A percentile compares a stretch with the other conserved stretches of the same genome.
These are phyloP conservation scores for Psittacula echo DNA, from an alignment of 2,797 vertebrate species.

Conservation along the genomic window DNA sequence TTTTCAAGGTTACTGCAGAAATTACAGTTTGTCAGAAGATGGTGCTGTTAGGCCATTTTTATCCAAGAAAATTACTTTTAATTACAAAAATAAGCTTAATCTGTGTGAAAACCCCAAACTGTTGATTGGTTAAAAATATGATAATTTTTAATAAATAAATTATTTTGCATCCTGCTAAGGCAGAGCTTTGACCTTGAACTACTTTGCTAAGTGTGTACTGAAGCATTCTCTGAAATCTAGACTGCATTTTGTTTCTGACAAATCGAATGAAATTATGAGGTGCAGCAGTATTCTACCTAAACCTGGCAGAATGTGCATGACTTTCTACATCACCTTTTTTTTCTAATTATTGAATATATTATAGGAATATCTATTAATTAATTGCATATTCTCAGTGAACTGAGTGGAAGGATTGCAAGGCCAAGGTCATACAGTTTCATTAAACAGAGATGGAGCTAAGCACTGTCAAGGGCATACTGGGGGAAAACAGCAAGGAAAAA, in stretches of 20 bases:
- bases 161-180: neutral
- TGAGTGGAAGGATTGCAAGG: neutral
- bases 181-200: conserved; percentile 26
- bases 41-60: conserved; percentile 71
- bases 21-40: conserved; percentile 69
- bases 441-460: neutral
- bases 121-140: conserved; percentile 14
- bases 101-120: neutral
- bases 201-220: neutral
- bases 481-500: neutral
- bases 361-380: neutral
- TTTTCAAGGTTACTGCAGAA: conserved; percentile 56
- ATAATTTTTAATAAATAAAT: conserved; percentile 24
- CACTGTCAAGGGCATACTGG: neutral
- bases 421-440: neutral
- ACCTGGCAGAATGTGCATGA: neutral
- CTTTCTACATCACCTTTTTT: neutral
- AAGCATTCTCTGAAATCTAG: neutral
- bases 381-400: neutral
- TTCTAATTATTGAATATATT: neutral
- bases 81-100: conserved; percentile 5
- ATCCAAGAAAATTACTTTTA: neutral
- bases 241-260: neutral
- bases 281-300: neutral
- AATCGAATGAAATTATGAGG: neutral